Evolutionary conservation across 2,797 vertebrate species (phyloP), one percentile per base, ranked within the genome.

Genomic region (Synaphobranchus kaupii): DNA sequence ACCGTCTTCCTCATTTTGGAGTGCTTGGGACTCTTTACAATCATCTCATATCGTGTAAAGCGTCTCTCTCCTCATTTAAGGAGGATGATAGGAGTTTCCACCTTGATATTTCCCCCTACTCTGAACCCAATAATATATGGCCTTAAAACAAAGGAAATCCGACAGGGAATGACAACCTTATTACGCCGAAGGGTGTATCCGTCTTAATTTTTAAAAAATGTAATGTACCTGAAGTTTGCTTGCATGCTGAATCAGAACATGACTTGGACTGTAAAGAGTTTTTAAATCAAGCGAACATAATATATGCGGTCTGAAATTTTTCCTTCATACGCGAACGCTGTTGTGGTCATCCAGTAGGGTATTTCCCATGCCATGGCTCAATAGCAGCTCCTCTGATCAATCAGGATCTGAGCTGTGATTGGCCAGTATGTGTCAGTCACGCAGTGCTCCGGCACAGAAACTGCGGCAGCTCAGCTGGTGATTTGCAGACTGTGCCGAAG

Each of bases 1-100:
- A 80, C 83, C 10, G 93, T 96, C 10, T 95, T 94, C 56, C 87
- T 95, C 3, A 28, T 96, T 80, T 39, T 96, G 63, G 95, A 96
- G 84, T 94, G 94, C 89, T 89, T 95, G 3, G 94, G 94, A 1
- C 92, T 95, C 83, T 96, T 96, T 25, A 86, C 89, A 7, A 52
- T 90, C 2, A 81, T 91, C 22, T 88, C 89, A 2, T 90, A 92
- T 58, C 89, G 91, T 47, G 63, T 92, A 85, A 95, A 47, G 89
- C 92, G 0, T 91, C 92, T 85, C 93, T 88, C 93, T 0, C 89
- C 91, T 47, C 89, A 92, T 80, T 89, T 93, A 89, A 92, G 91
- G 15, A 91, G 91, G 39, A 58, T 90, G 47, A 90, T 93, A 89
- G 93, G 89, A 0, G 86, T 90, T 12, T 85, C 87, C 20, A 73